Base-by-base conservation (phyloP, 30 jellyfish, hydroid and myxozoan genomes). In the Cassiopea xamachana region DNA sequence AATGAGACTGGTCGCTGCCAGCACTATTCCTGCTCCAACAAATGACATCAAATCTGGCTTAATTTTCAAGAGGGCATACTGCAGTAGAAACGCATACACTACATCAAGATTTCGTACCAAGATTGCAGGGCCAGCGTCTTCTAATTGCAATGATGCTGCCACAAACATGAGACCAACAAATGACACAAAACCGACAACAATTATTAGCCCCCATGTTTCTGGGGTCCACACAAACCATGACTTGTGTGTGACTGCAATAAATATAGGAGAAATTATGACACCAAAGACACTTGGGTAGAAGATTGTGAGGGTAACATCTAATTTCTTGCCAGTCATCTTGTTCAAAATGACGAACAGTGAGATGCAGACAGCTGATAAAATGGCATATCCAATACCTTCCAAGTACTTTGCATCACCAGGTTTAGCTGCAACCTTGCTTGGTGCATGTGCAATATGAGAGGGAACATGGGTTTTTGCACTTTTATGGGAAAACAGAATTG, bases 61-160 rank as follows among this genome's bases (percentile, higher is more conserved):
- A 27, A 74, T 47, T 16, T 72, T 73, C 80, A 94, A 88, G 48
- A 94, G 82, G 14, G 90, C 77, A 78, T 55, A 94, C 60, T 94
- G 98, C 79, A 94, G 79, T 59, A 90, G 51, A 85, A 84, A 94
- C 1, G 98, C 98, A 87, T 94, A 90, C 45, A 94, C 91, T 1
- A 90, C 98, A 90, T 94, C 98, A 27, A 91, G 92, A 77, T 94
- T 94, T 10, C 98, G 92, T 12, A 94, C 83, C 84, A 94, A 84
- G 27, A 94, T 88, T 17, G 98, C 98, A 12, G 98, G 98, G 16
- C 98, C 98, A n/a, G 98, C 98, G 81, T 94, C 98, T 70, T 94
- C 98, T 43, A 94, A 93, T 77, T 94, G 98, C 64, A 94, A 47
- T 18, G 98, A 93, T 91, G 85, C 98, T 7, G 94, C 98, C 98